A percentile compares a stretch with the other conserved stretches of the same genome.
Conservation (phyloP, 2,113 vertebrate genomes). For the Oreotrochilus melanogaster region DNA sequence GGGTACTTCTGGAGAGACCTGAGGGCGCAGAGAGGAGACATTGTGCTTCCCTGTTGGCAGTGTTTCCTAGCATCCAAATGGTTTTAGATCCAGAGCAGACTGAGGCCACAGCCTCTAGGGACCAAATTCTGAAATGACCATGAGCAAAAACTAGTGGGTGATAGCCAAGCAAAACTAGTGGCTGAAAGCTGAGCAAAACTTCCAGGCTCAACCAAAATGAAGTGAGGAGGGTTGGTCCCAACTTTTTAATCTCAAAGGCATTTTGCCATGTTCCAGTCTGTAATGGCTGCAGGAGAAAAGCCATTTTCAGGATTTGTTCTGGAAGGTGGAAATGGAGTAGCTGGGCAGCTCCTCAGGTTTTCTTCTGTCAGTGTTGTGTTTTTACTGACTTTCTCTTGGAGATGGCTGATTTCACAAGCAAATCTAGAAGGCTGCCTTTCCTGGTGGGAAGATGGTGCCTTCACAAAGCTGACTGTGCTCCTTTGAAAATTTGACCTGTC, state of each 20-base stretch:
- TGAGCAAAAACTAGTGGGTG: not conserved
- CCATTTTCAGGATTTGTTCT: not conserved
- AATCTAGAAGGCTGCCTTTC: constrained; percentile 36
- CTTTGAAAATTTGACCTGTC: not conserved
- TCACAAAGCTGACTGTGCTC: not conserved
- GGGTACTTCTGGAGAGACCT: not conserved
- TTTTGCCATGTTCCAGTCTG: not conserved
- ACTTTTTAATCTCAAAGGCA: not conserved
- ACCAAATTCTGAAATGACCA: not conserved
- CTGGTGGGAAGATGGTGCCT: not conserved
- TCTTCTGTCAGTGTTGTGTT: not conserved
- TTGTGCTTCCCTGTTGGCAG: not conserved
- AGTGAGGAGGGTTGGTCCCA: not conserved
- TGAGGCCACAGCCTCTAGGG: not conserved
- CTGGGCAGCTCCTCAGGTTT: not conserved
- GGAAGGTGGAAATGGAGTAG: not conserved
- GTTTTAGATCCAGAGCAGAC: not conserved
- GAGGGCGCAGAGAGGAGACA: not conserved
- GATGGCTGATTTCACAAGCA: not conserved
- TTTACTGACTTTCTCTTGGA: not conserved
- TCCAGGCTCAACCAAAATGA: not conserved
- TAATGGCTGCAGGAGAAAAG: not conserved
- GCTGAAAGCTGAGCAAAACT: not conserved
- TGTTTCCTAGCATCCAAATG: accelerated
- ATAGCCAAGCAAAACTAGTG: not conserved